Evolutionary conservation across 2,113 vertebrate species (phyloP).

Genomic region (Mesembrinibis cayennensis): DNA sequence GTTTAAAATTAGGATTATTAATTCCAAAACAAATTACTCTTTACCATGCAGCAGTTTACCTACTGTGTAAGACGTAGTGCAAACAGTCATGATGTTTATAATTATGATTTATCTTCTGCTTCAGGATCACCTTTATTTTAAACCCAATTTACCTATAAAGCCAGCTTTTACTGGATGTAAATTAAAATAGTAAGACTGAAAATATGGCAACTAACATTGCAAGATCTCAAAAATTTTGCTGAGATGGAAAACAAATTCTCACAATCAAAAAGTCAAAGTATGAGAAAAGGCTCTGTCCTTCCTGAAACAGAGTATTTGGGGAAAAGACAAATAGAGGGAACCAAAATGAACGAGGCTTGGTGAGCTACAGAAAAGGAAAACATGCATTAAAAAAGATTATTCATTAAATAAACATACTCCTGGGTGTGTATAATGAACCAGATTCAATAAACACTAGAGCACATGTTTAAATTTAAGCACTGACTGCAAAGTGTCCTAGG

Average conservation of each 20-base stretch:
- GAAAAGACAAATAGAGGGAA: background rate
- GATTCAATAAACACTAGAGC: background rate
- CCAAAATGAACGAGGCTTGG: background rate
- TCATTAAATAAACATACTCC: background rate
- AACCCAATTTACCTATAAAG: background rate
- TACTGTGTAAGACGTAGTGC: background rate
- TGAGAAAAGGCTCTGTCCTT: background rate
- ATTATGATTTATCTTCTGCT: background rate
- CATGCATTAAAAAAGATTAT: background rate
- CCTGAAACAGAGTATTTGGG: background rate
- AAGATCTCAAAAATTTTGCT: background rate
- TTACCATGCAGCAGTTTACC: background rate
- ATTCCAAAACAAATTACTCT: background rate
- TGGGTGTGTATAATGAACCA: background rate
- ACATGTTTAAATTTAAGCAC: background rate
- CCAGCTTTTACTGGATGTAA: background rate
- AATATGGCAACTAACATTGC: background rate
- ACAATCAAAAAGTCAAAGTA: background rate
- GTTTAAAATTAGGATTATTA: background rate
- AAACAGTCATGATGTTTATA: background rate
- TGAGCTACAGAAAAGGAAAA: background rate
- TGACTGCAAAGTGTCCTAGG: background rate
- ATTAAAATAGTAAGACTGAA: background rate
- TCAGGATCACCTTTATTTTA: background rate
- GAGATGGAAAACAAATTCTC: background rate